Evolutionary conservation across 1,140 invertebrate species (phyloP), one percentile per base, ranked within the genome.

Genomic region (Cryptotermes secundus): DNA sequence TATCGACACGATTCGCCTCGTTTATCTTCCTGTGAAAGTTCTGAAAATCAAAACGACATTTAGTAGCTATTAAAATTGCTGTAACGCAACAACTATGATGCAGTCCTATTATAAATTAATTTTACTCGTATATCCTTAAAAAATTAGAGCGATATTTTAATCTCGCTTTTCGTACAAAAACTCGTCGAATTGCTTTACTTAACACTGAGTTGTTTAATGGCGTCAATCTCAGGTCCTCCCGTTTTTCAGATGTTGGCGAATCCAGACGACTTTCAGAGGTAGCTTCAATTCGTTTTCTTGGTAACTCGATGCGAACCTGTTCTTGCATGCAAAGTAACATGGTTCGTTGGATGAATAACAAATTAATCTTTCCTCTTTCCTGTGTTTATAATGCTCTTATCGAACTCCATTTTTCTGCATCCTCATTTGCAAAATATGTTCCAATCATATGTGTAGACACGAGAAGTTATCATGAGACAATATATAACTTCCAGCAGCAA

Each of bases 281-380:
- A 31, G 59, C 59, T 31, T 72, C 59, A 72, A 72, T 72, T 72
- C 59, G 59, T 72, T 31, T 31, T 31, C 26, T 72, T 72, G 26
- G 0, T 72, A 59, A 72, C 59, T 72, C 4, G 26, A 12, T 10
- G 31, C 26, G 59, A 72, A 26, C 0, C n/a, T 72, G 1, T 72
- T 72, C 59, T 72, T 72, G 59, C 59, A 72, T 72, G 59, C 59
- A n/a, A 72, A 72, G 19, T n/a, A 31, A 72, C 59, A n/a, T n/a
- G 59, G 59, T 31, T 72, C 59, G 59, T 72, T 72, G n/a, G n/a
- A 72, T 72, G 59, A 72, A 72, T 72, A 26, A 72, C n/a, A 31
- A 72, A n/a, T 72, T 26, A 72, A 72, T 72, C 26, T n/a, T 72
- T 31, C 26, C 53, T 7, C 53, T 72, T 1, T n/a, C 59, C 31